Evolutionary conservation across 1,140 invertebrate species (phyloP).

Genomic region (Atta cephalotes): DNA sequence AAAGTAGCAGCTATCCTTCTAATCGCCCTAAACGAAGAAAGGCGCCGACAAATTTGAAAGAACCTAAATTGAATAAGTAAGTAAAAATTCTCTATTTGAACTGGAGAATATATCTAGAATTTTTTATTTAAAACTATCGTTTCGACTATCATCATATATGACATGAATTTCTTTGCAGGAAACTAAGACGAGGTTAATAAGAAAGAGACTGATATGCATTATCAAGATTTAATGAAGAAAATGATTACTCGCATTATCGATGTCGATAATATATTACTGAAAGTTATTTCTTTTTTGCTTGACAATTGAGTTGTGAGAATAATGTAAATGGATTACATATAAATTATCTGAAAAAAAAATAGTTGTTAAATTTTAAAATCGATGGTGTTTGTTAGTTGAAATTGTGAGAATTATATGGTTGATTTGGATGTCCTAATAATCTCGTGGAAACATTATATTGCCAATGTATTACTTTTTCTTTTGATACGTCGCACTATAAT

Average conservation of each 20-base stretch:
- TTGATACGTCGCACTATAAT: conserved; percentile 27
- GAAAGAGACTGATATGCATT: not conserved
- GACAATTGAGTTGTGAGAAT: not conserved
- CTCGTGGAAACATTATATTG: not conserved
- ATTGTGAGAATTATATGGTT: not conserved
- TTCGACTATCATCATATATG: not conserved
- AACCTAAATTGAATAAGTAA: conserved; percentile 77
- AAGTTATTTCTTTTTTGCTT: not conserved
- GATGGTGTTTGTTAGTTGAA: not conserved
- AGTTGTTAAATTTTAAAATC: not conserved
- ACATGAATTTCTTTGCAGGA: conserved; percentile 52
- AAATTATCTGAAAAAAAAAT: conserved; percentile 1
- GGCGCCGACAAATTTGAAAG: conserved; percentile 74
- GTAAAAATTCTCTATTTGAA: conserved; percentile 27
- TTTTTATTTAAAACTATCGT: not conserved
- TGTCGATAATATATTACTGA: not conserved
- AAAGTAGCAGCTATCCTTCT: conserved; percentile 60
- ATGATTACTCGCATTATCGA: conserved; percentile 9
- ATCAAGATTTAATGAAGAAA: conserved; percentile 11
- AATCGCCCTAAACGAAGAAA: conserved; percentile 76
- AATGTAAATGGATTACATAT: not conserved
- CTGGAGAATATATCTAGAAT: not conserved
- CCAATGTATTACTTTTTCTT: conserved; percentile 42
- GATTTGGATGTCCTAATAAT: not conserved
- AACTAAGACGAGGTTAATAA: conserved; percentile 51